These are phyloP conservation scores for Cygnus atratus DNA, from an alignment of 2,113 vertebrate genomes.

Conservation along the genomic window DNA sequence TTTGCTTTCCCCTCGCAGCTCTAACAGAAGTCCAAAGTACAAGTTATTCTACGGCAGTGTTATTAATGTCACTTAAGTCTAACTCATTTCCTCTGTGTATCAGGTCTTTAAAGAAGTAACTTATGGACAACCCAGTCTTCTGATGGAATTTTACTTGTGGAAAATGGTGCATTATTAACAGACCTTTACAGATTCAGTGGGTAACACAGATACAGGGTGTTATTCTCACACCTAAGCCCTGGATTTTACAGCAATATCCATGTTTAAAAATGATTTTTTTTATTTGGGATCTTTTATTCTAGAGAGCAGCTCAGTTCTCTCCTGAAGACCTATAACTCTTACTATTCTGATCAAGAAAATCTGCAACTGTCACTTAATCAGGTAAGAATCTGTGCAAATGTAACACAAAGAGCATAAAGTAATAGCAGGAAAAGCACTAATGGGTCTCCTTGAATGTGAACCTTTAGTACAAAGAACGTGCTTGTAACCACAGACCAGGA, in stretches of 20 bases:
- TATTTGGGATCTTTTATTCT: neutral
- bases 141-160: neutral
- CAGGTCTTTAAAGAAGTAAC: neutral
- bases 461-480: too few species aligned
- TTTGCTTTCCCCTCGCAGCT: neutral
- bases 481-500: rapidly evolving
- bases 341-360: slow-evolving; percentile 77
- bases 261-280: neutral
- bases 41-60: neutral
- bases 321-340: slow-evolving; percentile 79
- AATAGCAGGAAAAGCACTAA: neutral
- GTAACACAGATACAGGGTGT: neutral
- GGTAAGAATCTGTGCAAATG: slow-evolving; percentile 53
- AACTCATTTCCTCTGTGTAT: neutral
- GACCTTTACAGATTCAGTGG: neutral
- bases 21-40: neutral
- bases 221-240: neutral
- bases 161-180: neutral
- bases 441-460: rapidly evolving
- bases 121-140: rapidly evolving
- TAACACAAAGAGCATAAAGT: too few species aligned
- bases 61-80: neutral
- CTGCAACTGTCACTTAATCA: slow-evolving; percentile 73
- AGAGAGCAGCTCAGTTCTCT: slow-evolving; percentile 77
- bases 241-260: neutral